phyloP scores from a whole-genome alignment of 1,140 invertebrate species.

The Plectrocnemia conspersa region DNA sequence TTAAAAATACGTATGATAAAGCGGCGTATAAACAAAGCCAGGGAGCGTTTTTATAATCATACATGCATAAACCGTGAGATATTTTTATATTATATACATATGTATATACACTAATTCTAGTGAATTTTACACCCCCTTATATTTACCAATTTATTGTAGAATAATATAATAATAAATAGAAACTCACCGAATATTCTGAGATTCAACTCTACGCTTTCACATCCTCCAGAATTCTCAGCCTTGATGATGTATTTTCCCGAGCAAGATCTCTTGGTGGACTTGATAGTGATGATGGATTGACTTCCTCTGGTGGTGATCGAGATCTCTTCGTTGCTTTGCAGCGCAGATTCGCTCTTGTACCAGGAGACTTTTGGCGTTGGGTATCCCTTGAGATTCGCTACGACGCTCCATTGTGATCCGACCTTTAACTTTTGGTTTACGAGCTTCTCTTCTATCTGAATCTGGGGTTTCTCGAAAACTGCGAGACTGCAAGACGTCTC shows the following conservation, averaged over 20 bases:
- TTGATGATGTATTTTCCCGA: constrained; percentile 62
- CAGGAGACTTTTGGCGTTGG: constrained; percentile 63
- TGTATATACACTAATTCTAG: too few species aligned
- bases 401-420: constrained; percentile 57
- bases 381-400: constrained; percentile 59
- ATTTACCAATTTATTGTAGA: too few species aligned
- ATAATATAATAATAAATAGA: too few species aligned
- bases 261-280: constrained; percentile 56
- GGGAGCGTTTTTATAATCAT: too few species aligned
- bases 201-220: constrained; percentile 62
- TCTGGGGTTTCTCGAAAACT: constrained; percentile 62
- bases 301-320: constrained; percentile 56
- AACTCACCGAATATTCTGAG: constrained; percentile 74
- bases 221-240: constrained; percentile 66
- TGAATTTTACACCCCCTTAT: too few species aligned
- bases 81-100: too few species aligned
- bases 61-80: too few species aligned
- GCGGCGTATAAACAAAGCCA: too few species aligned
- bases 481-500: constrained; percentile 64
- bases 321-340: constrained; percentile 50
- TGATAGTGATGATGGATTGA: constrained; percentile 58
- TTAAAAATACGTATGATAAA: too few species aligned
- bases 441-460: constrained; percentile 58
- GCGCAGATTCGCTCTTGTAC: constrained; percentile 57
- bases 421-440: constrained; percentile 58